These are phyloP conservation scores for Benthosema pterotum DNA, from an alignment of 2,797 vertebrate species.

Conservation along the genomic window DNA sequence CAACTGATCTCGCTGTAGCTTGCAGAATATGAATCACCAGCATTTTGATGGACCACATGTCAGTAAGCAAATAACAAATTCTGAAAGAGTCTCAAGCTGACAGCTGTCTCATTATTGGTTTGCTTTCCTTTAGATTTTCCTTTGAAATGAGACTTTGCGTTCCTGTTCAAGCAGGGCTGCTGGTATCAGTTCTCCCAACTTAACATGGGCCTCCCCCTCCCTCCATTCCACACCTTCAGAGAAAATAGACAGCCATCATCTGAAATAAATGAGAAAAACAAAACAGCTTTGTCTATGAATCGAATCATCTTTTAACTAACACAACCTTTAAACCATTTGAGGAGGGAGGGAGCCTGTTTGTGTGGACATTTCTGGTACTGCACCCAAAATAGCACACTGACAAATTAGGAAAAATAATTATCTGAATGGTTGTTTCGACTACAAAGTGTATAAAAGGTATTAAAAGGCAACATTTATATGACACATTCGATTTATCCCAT, in stretches of 20 bases:
- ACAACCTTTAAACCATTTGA: too few relatives aligned
- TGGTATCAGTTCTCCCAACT: constrained; percentile 57
- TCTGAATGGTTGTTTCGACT: too few relatives aligned
- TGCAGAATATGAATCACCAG: constrained; percentile 56
- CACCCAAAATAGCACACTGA: too few relatives aligned
- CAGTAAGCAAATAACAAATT: constrained; percentile 53
- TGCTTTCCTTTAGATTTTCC: constrained; percentile 13
- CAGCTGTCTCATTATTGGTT: constrained; percentile 25
- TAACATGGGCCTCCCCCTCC: constrained; percentile 27
- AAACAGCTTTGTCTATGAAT: neutral
- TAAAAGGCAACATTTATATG: too few relatives aligned
- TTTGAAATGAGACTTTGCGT: constrained; percentile 44
- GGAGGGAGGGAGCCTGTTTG: too few relatives aligned
- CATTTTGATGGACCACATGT: constrained; percentile 56
- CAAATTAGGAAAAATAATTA: too few relatives aligned
- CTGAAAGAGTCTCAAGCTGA: constrained; percentile 40
- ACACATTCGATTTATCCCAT: too few relatives aligned
- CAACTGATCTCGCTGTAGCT: constrained; percentile 42
- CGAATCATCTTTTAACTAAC: too few relatives aligned
- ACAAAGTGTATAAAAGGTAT: too few relatives aligned
- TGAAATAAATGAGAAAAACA: constrained; percentile 3
- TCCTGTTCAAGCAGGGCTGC: constrained; percentile 55
- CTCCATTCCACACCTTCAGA: constrained; percentile 23
- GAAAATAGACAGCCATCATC: constrained; percentile 1
- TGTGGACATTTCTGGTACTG: too few relatives aligned